Evolutionary conservation across 92 coral and sea anemone species (phyloP).

Genomic region (Muricea muricata): DNA sequence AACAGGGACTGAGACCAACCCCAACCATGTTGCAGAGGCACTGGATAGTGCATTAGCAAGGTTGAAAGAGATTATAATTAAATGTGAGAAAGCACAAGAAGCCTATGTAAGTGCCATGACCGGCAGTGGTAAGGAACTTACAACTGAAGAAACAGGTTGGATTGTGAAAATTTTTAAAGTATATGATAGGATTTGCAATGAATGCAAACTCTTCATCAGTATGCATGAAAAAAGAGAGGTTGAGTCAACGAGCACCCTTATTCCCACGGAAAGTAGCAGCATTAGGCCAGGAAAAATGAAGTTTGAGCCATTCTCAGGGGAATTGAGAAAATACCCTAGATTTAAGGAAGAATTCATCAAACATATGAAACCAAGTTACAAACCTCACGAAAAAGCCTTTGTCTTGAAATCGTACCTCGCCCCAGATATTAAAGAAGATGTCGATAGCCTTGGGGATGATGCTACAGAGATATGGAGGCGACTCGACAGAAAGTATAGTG

Average conservation of each 20-base stretch:
- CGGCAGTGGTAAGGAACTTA: neutral
- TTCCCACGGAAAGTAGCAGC: neutral
- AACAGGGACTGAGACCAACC: neutral
- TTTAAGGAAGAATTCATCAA: neutral
- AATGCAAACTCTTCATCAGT: conserved; percentile 30
- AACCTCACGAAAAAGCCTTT: conserved; percentile 1
- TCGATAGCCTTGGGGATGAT: conserved; percentile 21
- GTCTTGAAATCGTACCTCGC: conserved; percentile 18
- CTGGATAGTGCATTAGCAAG: neutral
- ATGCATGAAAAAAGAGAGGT: conserved; percentile 17
- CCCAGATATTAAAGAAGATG: conserved; percentile 2
- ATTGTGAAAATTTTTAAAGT: neutral
- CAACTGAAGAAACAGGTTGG: neutral
- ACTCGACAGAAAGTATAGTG: conserved; percentile 29
- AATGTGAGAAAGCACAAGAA: neutral
- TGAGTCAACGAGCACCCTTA: neutral
- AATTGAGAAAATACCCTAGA: conserved; percentile 11
- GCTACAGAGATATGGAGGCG: conserved; percentile 29
- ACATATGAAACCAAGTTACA: neutral
- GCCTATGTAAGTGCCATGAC: neutral
- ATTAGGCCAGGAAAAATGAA: neutral
- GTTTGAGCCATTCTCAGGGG: conserved; percentile 7
- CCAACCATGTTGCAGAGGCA: neutral
- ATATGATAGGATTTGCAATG: too few species aligned
- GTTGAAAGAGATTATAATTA: too few species aligned